Evolutionary conservation across 2,888 invertebrate species (phyloP).

Genomic region (Argyra leucocephala): DNA sequence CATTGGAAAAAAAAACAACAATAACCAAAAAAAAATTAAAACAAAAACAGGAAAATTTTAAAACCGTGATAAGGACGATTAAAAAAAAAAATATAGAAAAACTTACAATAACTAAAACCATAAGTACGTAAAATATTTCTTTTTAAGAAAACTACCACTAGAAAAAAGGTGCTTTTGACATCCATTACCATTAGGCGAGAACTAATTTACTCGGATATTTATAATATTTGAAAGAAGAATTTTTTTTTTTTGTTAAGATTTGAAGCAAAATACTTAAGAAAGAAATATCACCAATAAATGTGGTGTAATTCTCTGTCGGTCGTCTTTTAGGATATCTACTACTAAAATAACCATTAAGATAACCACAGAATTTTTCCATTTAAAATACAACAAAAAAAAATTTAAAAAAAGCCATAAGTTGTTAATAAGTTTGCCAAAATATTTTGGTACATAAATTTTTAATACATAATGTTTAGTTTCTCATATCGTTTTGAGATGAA

Average conservation of each 20-base stretch:
- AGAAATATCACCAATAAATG: background rate
- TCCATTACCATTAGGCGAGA: conserved; percentile 7
- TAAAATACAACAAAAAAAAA: too few relatives aligned
- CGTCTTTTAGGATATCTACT: too few relatives aligned
- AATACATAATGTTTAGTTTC: too few relatives aligned
- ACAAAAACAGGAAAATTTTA: background rate
- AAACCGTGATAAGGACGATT: conserved; percentile 2
- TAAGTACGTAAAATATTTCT: background rate
- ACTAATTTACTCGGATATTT: background rate
- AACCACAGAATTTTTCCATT: too few relatives aligned
- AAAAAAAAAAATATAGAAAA: background rate
- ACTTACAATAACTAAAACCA: background rate
- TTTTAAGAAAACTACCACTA: background rate
- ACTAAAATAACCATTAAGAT: background rate
- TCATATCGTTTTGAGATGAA: too few relatives aligned
- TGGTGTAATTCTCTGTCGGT: background rate
- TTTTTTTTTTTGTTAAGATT: too few relatives aligned
- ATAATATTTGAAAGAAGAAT: background rate
- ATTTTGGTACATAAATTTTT: too few relatives aligned
- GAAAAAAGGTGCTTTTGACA: conserved; percentile 10
- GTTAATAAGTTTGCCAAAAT: background rate
- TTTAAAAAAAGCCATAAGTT: conserved; percentile 6
- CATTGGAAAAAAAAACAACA: too few relatives aligned
- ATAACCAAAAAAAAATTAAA: too few relatives aligned
- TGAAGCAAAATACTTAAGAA: background rate